Evolutionary conservation across 2,888 invertebrate species (phyloP).

Genomic region (Nomada flava): DNA sequence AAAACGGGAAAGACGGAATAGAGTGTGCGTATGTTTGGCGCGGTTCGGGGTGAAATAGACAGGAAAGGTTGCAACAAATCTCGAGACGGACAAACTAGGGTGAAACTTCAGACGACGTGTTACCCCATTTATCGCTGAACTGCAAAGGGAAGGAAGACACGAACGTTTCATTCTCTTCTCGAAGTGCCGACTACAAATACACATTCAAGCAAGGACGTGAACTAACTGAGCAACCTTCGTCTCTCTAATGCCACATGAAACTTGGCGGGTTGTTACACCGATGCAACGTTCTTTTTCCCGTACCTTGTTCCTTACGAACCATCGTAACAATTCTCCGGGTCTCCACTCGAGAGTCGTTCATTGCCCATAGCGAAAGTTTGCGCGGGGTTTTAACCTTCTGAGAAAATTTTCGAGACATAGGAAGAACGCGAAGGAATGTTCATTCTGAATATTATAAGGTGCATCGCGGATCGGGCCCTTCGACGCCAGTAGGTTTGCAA

Average conservation of each 20-base stretch:
- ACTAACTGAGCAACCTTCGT: conserved; percentile 19
- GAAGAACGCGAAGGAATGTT: neutral
- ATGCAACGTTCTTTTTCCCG: conserved; percentile 14
- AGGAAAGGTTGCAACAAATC: conserved; percentile 47
- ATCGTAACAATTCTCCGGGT: neutral
- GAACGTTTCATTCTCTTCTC: conserved; percentile 18
- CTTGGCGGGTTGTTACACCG: conserved; percentile 8
- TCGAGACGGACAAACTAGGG: conserved; percentile 42
- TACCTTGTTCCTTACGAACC: neutral
- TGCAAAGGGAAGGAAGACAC: conserved; percentile 18
- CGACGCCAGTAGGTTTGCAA: conserved; percentile 27
- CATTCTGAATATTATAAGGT: conserved; percentile 1
- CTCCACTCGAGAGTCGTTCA: neutral
- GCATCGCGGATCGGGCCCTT: conserved; percentile 20
- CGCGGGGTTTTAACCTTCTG: neutral
- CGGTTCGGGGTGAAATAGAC: neutral
- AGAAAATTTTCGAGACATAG: neutral
- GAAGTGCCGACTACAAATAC: conserved; percentile 10
- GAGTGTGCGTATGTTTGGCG: no score
- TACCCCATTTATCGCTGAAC: conserved; percentile 31
- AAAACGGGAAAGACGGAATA: neutral
- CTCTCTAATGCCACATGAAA: conserved; percentile 23
- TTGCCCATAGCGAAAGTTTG: neutral
- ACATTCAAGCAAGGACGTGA: conserved; percentile 10
- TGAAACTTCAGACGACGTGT: conserved; percentile 40